phyloP scores from a whole-genome alignment of 2,113 vertebrate species.

The Vidua macroura region DNA sequence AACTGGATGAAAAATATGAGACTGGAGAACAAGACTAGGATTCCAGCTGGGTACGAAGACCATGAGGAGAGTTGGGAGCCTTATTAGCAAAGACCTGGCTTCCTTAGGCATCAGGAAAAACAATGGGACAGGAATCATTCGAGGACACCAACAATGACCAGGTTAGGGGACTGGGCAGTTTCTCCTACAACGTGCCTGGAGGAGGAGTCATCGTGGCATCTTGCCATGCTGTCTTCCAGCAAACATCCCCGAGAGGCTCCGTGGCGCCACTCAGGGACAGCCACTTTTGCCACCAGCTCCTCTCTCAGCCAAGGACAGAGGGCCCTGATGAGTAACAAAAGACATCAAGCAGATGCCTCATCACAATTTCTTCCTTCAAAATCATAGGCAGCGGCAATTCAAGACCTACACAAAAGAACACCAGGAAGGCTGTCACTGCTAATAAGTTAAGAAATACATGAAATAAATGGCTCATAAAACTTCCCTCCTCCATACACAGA shows the following conservation, averaged over 20 bases:
- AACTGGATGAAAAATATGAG: not conserved
- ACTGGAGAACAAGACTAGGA: not conserved
- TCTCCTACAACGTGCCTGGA: not conserved
- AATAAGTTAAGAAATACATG: not conserved
- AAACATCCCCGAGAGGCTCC: accelerated
- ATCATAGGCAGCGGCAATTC: not conserved
- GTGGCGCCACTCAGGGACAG: not conserved
- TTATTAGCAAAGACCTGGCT: not conserved
- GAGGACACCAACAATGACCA: not conserved
- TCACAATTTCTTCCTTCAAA: not conserved
- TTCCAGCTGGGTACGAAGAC: not conserved
- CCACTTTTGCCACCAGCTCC: not conserved
- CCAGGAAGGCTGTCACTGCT: not conserved
- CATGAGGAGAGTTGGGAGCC: not conserved
- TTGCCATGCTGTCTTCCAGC: not conserved
- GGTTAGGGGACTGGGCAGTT: not conserved
- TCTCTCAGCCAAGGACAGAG: not conserved
- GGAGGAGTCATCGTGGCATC: accelerated
- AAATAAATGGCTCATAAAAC: not conserved
- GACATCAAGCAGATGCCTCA: not conserved
- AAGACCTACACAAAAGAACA: not conserved
- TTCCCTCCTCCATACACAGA: not conserved
- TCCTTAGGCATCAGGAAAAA: not conserved
- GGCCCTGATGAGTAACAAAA: not conserved
- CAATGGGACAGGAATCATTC: accelerated